Evolutionary conservation across 2,113 vertebrate genomes (phyloP), one percentile per base, ranked within the genome.

Genomic region (Sclerurus mexicanus): DNA sequence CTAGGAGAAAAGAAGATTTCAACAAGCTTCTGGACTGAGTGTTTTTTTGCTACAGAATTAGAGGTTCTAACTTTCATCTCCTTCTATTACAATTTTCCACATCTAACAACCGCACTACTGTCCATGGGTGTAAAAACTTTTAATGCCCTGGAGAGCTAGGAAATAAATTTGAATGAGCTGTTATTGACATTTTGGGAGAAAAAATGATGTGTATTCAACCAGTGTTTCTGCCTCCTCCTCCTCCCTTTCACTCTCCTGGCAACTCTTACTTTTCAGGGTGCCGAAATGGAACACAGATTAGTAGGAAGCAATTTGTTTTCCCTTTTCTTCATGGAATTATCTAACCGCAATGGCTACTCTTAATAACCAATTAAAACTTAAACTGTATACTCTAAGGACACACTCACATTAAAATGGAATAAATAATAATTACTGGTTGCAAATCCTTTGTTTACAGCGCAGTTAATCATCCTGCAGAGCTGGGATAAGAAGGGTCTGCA

Each of bases 281-380:
- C 49, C 86, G 73, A 94, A 94, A 89, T 18, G 17, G 74, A 89
- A 79, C 78, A 56, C 6, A 72, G 30, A 75, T 79, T 87, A 87
- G 44, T 76, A 71, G 67, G 31, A 90, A 88, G 33, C 50, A 85
- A 83, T 87, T 86, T 90, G 20, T 69, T 79, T 88, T 77, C 28
- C 47, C 14, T 69, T 87, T 78, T 82, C 63, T 84, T 92, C 42
- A 74, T 25, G 23, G 47, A 78, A 93, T 81, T 95, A 78, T 53
- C 62, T 67, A 82, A 67, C 37, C 72, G 33, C 50, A 86, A 49
- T 66, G 69, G 49, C 53, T 81, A 84, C 39, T 55, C 30, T 35
- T 85, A 91, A 59, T 82, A 91, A 93, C 76, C 78, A 74, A 90
- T 83, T 89, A 94, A 90, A 92, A 90, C 52, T 66, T 74, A 56